A percentile compares a stretch with the other conserved stretches of the same genome.
These are phyloP conservation scores for Origma solitaria DNA, from an alignment of 2,113 vertebrate species.

Conservation along the genomic window DNA sequence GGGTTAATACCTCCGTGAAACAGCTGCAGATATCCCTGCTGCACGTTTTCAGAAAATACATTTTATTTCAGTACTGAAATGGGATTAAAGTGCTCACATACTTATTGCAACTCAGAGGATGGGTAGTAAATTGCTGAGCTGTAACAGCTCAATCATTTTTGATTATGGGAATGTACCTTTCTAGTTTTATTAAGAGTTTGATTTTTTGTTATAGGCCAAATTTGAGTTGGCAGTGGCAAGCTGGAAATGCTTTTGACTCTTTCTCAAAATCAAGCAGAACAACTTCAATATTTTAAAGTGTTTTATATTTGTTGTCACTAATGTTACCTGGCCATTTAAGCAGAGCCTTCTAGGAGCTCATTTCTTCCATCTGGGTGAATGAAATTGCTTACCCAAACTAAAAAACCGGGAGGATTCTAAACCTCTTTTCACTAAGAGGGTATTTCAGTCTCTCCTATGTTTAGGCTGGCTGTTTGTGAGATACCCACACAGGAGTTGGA, in stretches of 20 bases:
- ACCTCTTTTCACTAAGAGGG: background rate
- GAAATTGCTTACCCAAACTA: background rate
- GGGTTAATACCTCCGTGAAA: background rate
- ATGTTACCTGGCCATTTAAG: background rate
- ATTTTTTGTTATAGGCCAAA: conserved; percentile 18
- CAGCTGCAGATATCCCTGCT: background rate
- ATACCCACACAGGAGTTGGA: background rate
- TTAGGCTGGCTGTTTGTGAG: background rate
- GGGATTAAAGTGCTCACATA: background rate
- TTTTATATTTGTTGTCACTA: background rate
- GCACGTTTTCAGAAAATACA: background rate
- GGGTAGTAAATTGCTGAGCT: conserved; percentile 5
- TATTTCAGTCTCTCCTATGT: background rate
- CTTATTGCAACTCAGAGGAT: background rate
- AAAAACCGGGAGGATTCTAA: background rate
- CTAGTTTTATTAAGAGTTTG: conserved; percentile 17
- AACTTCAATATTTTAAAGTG: background rate
- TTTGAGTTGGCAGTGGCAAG: background rate
- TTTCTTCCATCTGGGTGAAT: background rate
- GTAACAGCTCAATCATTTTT: conserved; percentile 11
- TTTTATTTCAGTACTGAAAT: conserved; percentile 15
- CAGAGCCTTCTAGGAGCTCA: background rate
- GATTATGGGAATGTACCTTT: background rate
- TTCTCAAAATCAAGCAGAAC: background rate
- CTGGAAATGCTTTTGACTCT: background rate